Base-by-base conservation (phyloP, 2,113 vertebrate species). In the Ramphastos sulfuratus region DNA sequence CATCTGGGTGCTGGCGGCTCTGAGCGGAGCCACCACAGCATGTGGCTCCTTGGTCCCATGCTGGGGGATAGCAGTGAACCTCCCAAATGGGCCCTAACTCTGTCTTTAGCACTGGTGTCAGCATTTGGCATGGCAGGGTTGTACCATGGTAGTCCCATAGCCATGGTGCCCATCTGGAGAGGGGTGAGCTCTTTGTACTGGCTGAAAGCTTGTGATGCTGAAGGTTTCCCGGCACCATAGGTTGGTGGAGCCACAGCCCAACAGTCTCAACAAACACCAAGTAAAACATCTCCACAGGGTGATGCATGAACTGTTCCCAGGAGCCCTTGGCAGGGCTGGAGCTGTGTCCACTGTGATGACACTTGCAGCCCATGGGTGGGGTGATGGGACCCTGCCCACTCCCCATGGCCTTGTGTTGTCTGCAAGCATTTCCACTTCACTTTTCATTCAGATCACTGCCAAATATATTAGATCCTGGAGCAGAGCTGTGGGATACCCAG, bases 1-100 rank as follows among this genome's bases (percentile, higher is more conserved):
- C 97, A 97, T 97, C 94, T 97, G 97, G 93, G 97, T 90, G 93
- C 95, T 85, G 95, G 97, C 27, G 18, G 92, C 97, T 97, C 96
- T 64, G 82, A 97, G 92, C 6, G 33, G 97, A 97, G 97, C 96
- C 85, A 90, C 97, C 87, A 13, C 4, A 9, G 81, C 21, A 8
- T 96, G 93, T 46, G 35, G 93, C 85, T 96, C 82, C 91, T 85
- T 80, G 92, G 83, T 92, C 73, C 59, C 92, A 64, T 13, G 7
- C 84, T 6, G 63, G 67, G 78, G 59, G 76, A 92, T 75, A 80
- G 87, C 82, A 87, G 77, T 87, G 92, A 95, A 65, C 86, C 46
- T 69, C 81, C 75, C 82, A 83, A 67, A 94, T 17, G 75, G 90
- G 87, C 63, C 78, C 92, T 91, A 95, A 86, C 73, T 72, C 48